Base-by-base conservation (phyloP, 2,797 vertebrate genomes). In the Loriculus beryllinus region DNA sequence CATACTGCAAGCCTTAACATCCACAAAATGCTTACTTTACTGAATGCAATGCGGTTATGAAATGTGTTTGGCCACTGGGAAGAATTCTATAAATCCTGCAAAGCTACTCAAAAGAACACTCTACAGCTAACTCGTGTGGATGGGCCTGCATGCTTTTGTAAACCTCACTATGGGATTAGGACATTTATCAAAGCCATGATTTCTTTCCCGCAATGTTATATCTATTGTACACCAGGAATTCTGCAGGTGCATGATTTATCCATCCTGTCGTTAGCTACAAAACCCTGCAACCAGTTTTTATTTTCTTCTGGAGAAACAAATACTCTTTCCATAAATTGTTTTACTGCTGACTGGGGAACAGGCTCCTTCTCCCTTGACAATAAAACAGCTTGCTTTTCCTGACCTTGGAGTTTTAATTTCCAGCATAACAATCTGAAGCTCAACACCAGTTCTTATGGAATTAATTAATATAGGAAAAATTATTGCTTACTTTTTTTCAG, bases 241-340 rank as follows among this genome's bases (percentile, higher is more conserved):
- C 79, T 91, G 88, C 82, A 94, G 95, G 88, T 96, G 62, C 76
- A 63, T 78, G 84, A 96, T 96, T 94, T 95, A 95, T 95, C 91
- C 59, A 57, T 52, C 63, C 65, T 91, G 91, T 92, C 93, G 78
- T 95, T 95, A 93, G 91, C 72, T 94, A 95, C 92, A 94, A 85
- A 89, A 92, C 84, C 76, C 69, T 91, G 82, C 72, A 94, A 95
- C 86, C 72, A 78, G 47, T 57, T 96, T 93, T 85, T 93, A 88
- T 94, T 95, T 93, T 89, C 69, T 92, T 65, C 79, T 78, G 63
- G 65, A 93, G 85, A 94, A 96, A 93, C 76, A 94, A 95, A 95
- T 87, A 93, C 65, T 92, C 88, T 87, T 91, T 91, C 49, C 76
- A 91, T 95, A 92, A 94, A 86, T 91, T 88, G 62, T 93, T 94